These are phyloP conservation scores for Colinus virginianus DNA, from an alignment of 2,113 vertebrate genomes.

Conservation along the genomic window DNA sequence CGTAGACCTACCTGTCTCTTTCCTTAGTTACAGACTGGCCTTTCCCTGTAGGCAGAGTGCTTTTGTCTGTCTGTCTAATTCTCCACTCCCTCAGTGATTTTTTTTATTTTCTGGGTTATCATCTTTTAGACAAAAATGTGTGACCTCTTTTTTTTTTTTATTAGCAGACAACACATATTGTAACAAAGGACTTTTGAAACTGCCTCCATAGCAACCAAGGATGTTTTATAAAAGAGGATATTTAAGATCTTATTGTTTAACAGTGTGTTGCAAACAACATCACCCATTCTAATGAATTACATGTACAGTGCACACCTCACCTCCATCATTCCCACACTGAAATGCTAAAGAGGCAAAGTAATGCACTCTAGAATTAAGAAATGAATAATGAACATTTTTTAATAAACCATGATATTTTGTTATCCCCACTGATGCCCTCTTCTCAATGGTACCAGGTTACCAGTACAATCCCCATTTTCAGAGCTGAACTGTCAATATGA, in stretches of 20 bases:
- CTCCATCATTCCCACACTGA: neutral
- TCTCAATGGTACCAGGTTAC: neutral
- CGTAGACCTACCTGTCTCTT: neutral
- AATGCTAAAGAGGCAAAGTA: neutral
- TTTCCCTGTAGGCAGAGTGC: neutral
- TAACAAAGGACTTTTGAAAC: conserved; percentile 58
- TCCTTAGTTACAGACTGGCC: neutral
- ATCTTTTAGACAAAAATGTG: conserved; percentile 27
- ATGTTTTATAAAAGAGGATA: conserved; percentile 40
- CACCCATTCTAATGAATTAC: neutral
- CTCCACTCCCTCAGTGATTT: neutral
- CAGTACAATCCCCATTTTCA: neutral
- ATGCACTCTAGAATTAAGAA: neutral
- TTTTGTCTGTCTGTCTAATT: conserved; percentile 6
- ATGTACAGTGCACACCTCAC: neutral
- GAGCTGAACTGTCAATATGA: neutral
- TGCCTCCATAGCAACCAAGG: conserved; percentile 62
- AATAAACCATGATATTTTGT: neutral
- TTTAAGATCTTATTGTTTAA: conserved; percentile 35
- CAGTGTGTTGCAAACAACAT: conserved; percentile 1
- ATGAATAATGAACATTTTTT: neutral
- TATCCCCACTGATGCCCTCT: neutral
- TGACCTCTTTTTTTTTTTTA: neutral
- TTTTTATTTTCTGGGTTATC: neutral
- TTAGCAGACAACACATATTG: conserved; percentile 36